Base-by-base conservation (phyloP, 2,797 vertebrate genomes). In the Streptopelia turtur region DNA sequence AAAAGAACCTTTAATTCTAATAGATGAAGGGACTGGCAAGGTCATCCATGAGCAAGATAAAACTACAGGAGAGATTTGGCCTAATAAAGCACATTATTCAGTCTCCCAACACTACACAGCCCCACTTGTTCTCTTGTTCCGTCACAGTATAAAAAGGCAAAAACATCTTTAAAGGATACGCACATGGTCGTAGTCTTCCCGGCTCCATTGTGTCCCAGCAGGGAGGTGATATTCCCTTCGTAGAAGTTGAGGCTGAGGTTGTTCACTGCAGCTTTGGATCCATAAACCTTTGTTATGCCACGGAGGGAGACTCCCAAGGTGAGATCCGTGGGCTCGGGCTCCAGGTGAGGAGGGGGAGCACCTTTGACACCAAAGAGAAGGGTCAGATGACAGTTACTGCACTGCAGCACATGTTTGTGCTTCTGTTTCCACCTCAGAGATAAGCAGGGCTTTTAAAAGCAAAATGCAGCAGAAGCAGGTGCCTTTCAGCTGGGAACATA, bases 171-270 rank as follows among this genome's bases (percentile, higher is more conserved):
- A 84, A 95, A 96, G 68, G 30, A 43, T 76, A 95, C 98, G 4
- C 97, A 99, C 99, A 99, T 99, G 71, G 99, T 99, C 10, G 99
- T 99, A 16, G 99, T 99, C 98, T 99, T 99, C 69, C 99, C 99
- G 2, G 99, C 99, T 96, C 99, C 99, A 5, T 99, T 99, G 97
- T 99, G 99, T 15, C 99, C 99, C n/a, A 99, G 98, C 97, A 99
- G 96, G 31, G 99, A 97, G 55, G 99, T 99, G 93, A 99, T 98
- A 20, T 99, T 99, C 22, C 99, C 98, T 97, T 99, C 99, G 28
- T 99, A 99, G 93, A 99, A 99, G 84, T 98, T 98, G 90, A 99
- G 85, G 86, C 98, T 99, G 61, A 99, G 98, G 97, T 99, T 99
- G 70, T 99, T 35, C 78, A 99, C 98, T 43, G 99, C 99, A 17